Conservation (phyloP, 2,797 vertebrate species). For the Myotis planiceps region DNA sequence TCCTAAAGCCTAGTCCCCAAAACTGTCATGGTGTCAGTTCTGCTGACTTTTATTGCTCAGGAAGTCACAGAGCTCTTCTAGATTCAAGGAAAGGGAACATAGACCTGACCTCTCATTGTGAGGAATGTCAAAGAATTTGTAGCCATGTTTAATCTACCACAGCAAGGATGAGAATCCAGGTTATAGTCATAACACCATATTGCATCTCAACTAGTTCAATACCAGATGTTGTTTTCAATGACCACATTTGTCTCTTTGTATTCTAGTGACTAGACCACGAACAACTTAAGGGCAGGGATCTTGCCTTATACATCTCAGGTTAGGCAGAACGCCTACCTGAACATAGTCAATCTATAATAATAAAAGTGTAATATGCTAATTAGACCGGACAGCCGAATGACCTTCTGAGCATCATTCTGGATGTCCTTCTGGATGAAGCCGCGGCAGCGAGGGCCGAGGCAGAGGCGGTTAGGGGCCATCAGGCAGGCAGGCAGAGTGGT, state of each 20-base stretch:
- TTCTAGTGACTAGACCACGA: background rate
- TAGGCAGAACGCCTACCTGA: background rate
- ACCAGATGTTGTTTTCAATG: background rate
- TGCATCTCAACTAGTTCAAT: background rate
- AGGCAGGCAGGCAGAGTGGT: too few species aligned
- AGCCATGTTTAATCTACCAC: background rate
- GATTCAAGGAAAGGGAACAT: background rate
- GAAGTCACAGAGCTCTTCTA: background rate
- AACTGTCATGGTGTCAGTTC: background rate
- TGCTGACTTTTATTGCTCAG: background rate
- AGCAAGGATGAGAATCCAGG: background rate
- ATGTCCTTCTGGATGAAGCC: too few species aligned
- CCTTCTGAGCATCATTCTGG: too few species aligned
- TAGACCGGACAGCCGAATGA: too few species aligned
- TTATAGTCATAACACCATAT: background rate
- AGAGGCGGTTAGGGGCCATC: too few species aligned
- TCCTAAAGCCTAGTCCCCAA: background rate
- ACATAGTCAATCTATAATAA: background rate
- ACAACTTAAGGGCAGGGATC: background rate
- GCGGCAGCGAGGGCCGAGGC: rapidly evolving
- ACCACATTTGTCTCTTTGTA: background rate
- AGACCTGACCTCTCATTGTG: background rate
- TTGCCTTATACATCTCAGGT: background rate
- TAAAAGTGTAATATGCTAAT: too few species aligned
- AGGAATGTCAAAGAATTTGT: background rate